Conservation (phyloP, 2,113 vertebrate genomes). For the Vulpes lagopus region DNA sequence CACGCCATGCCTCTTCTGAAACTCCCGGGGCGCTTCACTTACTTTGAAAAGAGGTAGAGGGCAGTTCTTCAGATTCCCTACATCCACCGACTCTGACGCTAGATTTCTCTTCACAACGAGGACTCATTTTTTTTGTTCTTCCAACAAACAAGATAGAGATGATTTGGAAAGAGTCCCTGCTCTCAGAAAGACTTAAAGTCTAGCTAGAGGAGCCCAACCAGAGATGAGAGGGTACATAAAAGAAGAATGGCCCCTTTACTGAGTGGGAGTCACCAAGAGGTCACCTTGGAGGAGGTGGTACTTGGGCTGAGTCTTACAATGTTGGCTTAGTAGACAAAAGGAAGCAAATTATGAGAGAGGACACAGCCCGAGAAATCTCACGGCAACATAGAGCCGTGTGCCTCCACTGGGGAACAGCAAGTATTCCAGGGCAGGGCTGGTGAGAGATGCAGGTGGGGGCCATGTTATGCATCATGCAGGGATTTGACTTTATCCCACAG, state of each 20-base stretch:
- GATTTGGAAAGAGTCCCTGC: not conserved
- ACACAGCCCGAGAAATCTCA: not conserved
- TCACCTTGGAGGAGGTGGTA: not conserved
- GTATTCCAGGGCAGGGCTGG: not conserved
- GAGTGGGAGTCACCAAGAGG: not conserved
- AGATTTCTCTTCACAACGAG: not conserved
- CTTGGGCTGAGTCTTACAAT: not conserved
- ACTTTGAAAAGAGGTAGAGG: not conserved
- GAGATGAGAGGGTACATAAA: not conserved
- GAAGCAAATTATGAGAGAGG: not conserved
- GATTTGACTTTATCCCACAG: not conserved
- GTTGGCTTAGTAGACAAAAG: not conserved
- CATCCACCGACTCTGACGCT: not conserved
- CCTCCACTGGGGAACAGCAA: not conserved
- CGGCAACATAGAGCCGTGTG: not conserved
- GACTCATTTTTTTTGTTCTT: not conserved
- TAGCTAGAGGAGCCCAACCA: not conserved
- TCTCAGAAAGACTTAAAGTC: not conserved
- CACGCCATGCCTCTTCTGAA: not conserved
- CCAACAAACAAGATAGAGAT: not conserved
- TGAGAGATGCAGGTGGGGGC: not conserved
- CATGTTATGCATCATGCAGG: not conserved
- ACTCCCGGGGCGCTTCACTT: not conserved
- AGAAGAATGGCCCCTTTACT: not conserved
- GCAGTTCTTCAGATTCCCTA: not conserved